Evolutionary conservation across 2,888 invertebrate genomes (phyloP).

Genomic region (Noctua pronuba): DNA sequence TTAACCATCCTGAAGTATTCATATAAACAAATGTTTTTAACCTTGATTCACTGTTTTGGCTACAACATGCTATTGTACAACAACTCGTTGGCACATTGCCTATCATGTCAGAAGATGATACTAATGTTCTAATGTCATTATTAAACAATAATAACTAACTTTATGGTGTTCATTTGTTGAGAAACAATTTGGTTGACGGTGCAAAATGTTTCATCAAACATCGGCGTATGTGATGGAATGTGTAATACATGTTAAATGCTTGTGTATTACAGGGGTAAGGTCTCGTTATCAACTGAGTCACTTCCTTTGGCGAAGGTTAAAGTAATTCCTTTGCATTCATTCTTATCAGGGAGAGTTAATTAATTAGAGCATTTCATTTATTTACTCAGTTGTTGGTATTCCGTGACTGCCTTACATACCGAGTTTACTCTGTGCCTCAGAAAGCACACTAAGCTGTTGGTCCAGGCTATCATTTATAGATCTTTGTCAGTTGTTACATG

Average conservation of each 20-base stretch:
- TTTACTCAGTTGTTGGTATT: background rate
- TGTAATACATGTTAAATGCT: slow-evolving; percentile 26
- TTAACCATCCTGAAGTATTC: slow-evolving; percentile 3
- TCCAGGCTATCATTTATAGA: too few relatives aligned
- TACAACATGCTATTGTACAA: slow-evolving; percentile 41
- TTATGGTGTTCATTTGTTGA: slow-evolving; percentile 38
- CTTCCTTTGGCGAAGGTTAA: slow-evolving; percentile 61
- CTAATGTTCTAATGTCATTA: slow-evolving; percentile 31
- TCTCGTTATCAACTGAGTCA: slow-evolving; percentile 64
- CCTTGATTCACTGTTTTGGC: slow-evolving; percentile 57
- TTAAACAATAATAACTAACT: slow-evolving; percentile 42
- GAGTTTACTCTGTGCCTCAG: too few relatives aligned
- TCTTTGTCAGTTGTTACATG: too few relatives aligned
- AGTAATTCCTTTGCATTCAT: slow-evolving; percentile 22
- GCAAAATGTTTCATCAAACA: slow-evolving; percentile 47
- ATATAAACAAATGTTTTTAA: slow-evolving; percentile 47
- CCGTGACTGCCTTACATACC: too few relatives aligned
- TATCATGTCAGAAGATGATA: slow-evolving; percentile 27
- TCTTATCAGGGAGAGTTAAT: slow-evolving; percentile 57
- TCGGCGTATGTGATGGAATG: slow-evolving; percentile 23
- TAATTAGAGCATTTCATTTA: slow-evolving; percentile 32
- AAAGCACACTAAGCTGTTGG: too few relatives aligned
- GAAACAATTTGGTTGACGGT: slow-evolving; percentile 41
- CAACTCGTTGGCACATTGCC: slow-evolving; percentile 61
- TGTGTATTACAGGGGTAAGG: slow-evolving; percentile 34